Evolutionary conservation across 1,140 invertebrate genomes (phyloP).

Genomic region (Caerostris extrusa): DNA sequence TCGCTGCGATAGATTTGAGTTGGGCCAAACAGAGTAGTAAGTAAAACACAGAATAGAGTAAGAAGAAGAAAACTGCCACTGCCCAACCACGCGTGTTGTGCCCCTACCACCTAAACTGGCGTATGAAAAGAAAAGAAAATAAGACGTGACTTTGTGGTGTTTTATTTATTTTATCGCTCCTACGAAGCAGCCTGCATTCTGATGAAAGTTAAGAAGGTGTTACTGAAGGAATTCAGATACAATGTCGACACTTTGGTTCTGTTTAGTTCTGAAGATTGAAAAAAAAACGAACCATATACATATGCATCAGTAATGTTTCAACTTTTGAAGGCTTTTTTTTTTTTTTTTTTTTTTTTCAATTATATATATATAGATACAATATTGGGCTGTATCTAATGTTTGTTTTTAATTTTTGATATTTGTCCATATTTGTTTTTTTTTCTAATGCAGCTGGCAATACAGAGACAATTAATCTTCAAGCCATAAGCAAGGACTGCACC

Average conservation of each 20-base stretch:
- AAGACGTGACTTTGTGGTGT: not conserved
- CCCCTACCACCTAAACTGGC: not conserved
- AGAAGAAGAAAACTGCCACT: constrained; percentile 27
- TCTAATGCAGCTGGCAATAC: too few relatives aligned
- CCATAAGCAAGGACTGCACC: too few relatives aligned
- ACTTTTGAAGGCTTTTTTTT: too few relatives aligned
- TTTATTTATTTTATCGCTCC: constrained; percentile 38
- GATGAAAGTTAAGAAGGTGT: constrained; percentile 48
- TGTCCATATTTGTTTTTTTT: too few relatives aligned
- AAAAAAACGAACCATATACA: too few relatives aligned
- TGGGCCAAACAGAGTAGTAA: constrained; percentile 26
- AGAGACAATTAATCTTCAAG: too few relatives aligned
- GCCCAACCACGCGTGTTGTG: constrained; percentile 59
- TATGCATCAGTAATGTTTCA: too few relatives aligned
- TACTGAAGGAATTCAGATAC: not conserved
- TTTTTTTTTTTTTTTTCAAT: too few relatives aligned
- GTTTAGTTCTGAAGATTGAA: too few relatives aligned
- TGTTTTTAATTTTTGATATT: too few relatives aligned
- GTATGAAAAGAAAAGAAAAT: not conserved
- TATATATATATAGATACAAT: too few relatives aligned
- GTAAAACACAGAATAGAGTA: not conserved
- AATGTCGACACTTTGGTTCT: not conserved
- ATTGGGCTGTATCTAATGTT: too few relatives aligned
- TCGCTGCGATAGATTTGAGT: constrained; percentile 60
- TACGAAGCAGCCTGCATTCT: constrained; percentile 24